Evolutionary conservation across 2,797 vertebrate genomes (phyloP), one percentile per base, ranked within the genome.

Genomic region (Rhynchotus rufescens): DNA sequence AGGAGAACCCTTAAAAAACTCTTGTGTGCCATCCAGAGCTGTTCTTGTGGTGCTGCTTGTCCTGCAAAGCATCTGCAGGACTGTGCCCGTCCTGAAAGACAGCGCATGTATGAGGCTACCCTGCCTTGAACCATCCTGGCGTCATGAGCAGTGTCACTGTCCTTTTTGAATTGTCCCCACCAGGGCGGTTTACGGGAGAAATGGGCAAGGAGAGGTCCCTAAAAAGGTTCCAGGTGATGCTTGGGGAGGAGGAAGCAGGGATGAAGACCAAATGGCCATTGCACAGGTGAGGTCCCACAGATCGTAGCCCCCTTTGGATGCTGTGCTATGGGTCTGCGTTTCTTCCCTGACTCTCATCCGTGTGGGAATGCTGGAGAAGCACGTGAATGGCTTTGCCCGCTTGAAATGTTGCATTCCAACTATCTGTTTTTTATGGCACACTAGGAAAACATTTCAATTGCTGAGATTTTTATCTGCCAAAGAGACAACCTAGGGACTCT

Each of bases 1-100:
- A 40, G 0, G 1, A 69, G 76, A 11, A 32, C 25, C 45, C 45
- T 49, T 68, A 25, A 30, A 20, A 80, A 91, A 45, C 30, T 51
- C 11, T 68, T 45, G 12, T 64, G 47, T 38, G 83, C 3, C 0
- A 12, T 67, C 1, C 26, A 61, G 40, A 56, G 87, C 34, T 47
- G 30, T 61, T 86, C 32, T 52, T 1, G 3, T 47, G 81, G 59
- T 80, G 52, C 66, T 89, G 75, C 32, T 73, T 54, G 34, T 52
- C n/a, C 61, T 83, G 61, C 67, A 84, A 90, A 38, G 79, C 32
- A 38, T 85, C 60, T 81, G 52, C 60, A 73, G 77, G 66, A 85
- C 19, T 1, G 0, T 1, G 15, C 23, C 73, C 40, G 11, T 28
- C 91, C 64, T 44, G 54, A 28, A 59, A 57, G 64, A 10, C 1